Percentiles rank a stretch among this genome's conserved stretches.
These are phyloP conservation scores for Laticauda laticaudata DNA, from an alignment of 2,113 vertebrate genomes.

Conservation along the genomic window DNA sequence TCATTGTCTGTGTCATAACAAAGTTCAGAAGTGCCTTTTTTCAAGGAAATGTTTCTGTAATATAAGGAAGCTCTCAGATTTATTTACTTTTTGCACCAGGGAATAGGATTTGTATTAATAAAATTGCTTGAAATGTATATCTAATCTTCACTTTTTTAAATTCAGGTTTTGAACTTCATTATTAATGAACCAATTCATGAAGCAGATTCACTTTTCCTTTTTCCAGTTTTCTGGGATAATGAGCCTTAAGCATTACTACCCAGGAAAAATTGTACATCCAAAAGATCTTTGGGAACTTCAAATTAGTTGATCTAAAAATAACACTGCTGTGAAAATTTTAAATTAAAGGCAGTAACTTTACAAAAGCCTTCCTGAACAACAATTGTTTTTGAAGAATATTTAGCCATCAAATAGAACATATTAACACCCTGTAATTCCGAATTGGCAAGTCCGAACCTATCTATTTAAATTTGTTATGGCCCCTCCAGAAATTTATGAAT, in stretches of 20 bases:
- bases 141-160: constrained; percentile 55
- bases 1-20: not conserved
- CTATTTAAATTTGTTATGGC: not conserved
- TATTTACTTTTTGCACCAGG: not conserved
- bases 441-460: not conserved
- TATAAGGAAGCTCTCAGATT: not conserved
- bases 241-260: constrained; percentile 26
- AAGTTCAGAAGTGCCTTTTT: not conserved
- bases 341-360: constrained; percentile 14
- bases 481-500: not conserved
- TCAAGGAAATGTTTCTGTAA: not conserved
- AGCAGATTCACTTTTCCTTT: constrained; percentile 55
- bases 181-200: constrained; percentile 40
- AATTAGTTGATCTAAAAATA: not conserved
- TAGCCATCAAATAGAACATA: not conserved
- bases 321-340: constrained; percentile 26
- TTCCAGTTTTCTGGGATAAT: constrained; percentile 46
- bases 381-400: not conserved
- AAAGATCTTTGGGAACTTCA: constrained; percentile 32
- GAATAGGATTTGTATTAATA: constrained; percentile 32
- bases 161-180: constrained; percentile 58
- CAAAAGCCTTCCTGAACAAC: not conserved
- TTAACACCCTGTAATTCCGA: not conserved
- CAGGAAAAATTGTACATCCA: constrained; percentile 47
- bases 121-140: constrained; percentile 45